These are phyloP conservation scores for Chinchilla lanigera DNA, from an alignment of 2,113 vertebrate species.

Conservation along the genomic window DNA sequence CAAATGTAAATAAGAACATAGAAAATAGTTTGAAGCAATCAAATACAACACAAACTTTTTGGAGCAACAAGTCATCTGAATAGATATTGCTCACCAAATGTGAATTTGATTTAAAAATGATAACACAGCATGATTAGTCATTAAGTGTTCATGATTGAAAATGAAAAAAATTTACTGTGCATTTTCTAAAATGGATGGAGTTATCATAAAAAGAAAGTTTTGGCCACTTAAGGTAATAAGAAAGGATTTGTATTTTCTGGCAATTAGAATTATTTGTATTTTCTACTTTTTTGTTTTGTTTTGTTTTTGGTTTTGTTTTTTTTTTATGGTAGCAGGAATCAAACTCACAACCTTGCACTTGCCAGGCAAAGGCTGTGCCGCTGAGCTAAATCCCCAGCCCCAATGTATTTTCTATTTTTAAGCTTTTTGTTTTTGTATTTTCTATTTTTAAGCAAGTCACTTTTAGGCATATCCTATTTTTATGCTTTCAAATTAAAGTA, in stretches of 20 bases:
- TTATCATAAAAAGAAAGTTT: neutral
- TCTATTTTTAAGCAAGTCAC: slow-evolving; percentile 47
- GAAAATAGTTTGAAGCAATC: neutral
- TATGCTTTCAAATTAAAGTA: slow-evolving; percentile 41
- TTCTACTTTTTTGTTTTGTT: slow-evolving; percentile 42
- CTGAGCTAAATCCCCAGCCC: no score
- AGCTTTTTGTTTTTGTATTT: no score
- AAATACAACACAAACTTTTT: neutral
- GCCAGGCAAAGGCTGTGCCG: no score
- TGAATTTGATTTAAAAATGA: slow-evolving; percentile 59
- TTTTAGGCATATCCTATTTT: slow-evolving; percentile 3
- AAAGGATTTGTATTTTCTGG: slow-evolving; percentile 49
- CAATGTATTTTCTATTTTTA: no score
- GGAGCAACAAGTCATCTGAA: neutral
- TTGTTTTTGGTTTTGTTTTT: no score
- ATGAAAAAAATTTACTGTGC: neutral
- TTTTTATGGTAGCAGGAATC: no score
- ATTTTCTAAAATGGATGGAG: slow-evolving; percentile 53
- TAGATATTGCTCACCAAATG: neutral
- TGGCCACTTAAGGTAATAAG: slow-evolving; percentile 51
- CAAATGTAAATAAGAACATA: neutral
- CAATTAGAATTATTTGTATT: slow-evolving; percentile 43
- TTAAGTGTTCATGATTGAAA: slow-evolving; percentile 20
- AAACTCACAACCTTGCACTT: no score
- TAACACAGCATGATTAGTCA: slow-evolving; percentile 17